Evolutionary conservation across 2,797 vertebrate genomes (phyloP).

Genomic region (Cuniculus paca): DNA sequence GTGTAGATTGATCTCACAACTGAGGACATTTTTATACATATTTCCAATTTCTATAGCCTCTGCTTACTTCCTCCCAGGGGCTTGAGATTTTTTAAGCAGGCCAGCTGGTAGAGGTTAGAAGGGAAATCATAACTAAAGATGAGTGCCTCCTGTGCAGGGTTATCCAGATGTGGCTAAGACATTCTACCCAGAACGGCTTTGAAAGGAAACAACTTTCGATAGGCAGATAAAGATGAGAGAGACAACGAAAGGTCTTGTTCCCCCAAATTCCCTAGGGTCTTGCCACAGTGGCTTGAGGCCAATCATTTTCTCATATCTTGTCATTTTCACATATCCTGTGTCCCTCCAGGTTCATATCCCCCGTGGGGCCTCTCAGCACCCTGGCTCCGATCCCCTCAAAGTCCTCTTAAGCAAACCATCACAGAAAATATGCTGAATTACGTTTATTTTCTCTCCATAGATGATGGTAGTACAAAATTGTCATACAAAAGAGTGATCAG

Average conservation of each 20-base stretch:
- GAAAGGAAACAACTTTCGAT: not conserved
- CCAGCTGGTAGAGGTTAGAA: not conserved
- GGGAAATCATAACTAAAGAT: not conserved
- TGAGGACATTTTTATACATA: not conserved
- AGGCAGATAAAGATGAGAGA: not conserved
- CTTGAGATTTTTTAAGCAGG: not conserved
- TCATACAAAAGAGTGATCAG: not conserved
- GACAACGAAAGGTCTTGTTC: not conserved
- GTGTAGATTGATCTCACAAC: not conserved
- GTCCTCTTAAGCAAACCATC: not conserved
- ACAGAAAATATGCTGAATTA: not conserved
- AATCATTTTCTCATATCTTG: not conserved
- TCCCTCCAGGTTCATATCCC: not conserved
- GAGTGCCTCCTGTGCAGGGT: not conserved
- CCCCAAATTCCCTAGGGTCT: not conserved
- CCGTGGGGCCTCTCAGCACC: not conserved
- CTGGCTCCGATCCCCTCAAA: not conserved
- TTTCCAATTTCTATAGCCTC: not conserved
- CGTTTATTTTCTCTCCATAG: not conserved
- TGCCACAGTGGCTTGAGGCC: not conserved
- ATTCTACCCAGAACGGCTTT: not conserved
- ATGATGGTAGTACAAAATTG: not conserved
- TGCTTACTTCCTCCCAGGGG: not conserved
- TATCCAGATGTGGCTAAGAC: not conserved
- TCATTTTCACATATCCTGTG: not conserved